These are phyloP conservation scores for Arbacia lixula DNA, from an alignment of 53 echinoderm and acorn worm species.

Conservation along the genomic window DNA sequence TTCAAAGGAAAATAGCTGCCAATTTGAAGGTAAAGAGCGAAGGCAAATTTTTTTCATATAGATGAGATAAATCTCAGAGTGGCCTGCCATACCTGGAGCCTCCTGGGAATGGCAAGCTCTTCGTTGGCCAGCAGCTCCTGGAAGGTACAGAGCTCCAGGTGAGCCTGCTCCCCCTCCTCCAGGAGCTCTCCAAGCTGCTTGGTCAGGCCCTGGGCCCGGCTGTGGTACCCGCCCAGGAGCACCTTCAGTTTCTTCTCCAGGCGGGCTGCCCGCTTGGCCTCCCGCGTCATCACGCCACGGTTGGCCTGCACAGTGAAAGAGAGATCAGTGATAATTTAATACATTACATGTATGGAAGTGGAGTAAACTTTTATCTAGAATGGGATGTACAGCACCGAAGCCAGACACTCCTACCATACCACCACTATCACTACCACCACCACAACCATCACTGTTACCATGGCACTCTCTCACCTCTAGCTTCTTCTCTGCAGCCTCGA, in stretches of 20 bases:
- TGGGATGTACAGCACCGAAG: too few species aligned
- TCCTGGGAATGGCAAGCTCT: constrained; percentile 83
- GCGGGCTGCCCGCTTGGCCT: constrained; percentile 92
- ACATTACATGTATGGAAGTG: too few species aligned
- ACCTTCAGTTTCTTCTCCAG: constrained; percentile 97
- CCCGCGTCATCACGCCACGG: constrained; percentile 87
- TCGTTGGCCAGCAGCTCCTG: constrained; percentile 85
- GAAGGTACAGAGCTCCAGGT: constrained; percentile 87
- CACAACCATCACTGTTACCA: too few species aligned
- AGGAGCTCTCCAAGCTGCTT: constrained; percentile 83
- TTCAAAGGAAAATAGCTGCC: too few species aligned
- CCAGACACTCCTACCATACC: too few species aligned
- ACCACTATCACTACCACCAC: too few species aligned
- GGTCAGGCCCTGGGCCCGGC: constrained; percentile 82
- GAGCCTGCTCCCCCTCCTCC: constrained; percentile 78
- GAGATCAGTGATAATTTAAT: neutral
- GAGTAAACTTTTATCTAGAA: too few species aligned
- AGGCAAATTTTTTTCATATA: too few species aligned
- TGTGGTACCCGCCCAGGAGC: constrained; percentile 92
- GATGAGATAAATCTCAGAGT: too few species aligned
- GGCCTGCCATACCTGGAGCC: constrained; percentile 94
- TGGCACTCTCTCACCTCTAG: constrained; percentile 88
- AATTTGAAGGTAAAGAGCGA: too few species aligned
- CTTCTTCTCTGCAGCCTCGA: constrained; percentile 93
- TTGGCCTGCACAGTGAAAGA: constrained; percentile 52